Base-by-base conservation (phyloP, 2,113 vertebrate species). In the Eublepharis macularius region DNA sequence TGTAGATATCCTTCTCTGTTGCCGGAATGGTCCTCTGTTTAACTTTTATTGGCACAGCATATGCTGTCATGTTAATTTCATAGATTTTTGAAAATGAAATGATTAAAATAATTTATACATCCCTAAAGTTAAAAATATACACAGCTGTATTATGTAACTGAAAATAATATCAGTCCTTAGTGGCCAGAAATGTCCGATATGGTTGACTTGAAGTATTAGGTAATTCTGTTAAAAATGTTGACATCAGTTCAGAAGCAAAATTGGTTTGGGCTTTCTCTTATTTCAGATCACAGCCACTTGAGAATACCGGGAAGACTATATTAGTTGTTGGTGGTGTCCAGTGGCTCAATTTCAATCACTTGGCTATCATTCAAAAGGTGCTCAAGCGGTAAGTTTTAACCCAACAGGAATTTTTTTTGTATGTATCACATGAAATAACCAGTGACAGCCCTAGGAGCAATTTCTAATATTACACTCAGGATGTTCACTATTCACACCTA, bases 301-400 rank as follows among this genome's bases (percentile, higher is more conserved):
- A 96, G 89, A 97, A 99, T 93, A 97, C 97, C 3, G 86, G 95
- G 73, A 96, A 94, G 94, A 99, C 98, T 0, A 96, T 98, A 86
- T 94, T 99, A 94, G 97, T 99, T 83, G 97, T 97, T 94, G 98
- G 98, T 82, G 98, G 98, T 45, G 98, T 99, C 92, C 98, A 99
- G 93, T 99, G 98, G 98, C 97, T 99, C 76, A 98, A 97, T 94
- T 95, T 95, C 68, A 95, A 97, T 92, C 98, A 99, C 88, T 94
- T 99, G 92, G 96, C 94, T 90, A 98, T 97, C 81, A 96, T 99
- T 90, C 95, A 95, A 68, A 97, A 97, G 63, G 97, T 99, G 81
- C 95, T 99, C 85, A 95, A 96, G 86, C 98, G 98, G 98, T 98
- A 95, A 94, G n/a, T 72, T 51, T 83, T 91, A 94, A 82, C 11